phyloP scores from a whole-genome alignment of 2,888 invertebrate species.

The Parnassius apollo region DNA sequence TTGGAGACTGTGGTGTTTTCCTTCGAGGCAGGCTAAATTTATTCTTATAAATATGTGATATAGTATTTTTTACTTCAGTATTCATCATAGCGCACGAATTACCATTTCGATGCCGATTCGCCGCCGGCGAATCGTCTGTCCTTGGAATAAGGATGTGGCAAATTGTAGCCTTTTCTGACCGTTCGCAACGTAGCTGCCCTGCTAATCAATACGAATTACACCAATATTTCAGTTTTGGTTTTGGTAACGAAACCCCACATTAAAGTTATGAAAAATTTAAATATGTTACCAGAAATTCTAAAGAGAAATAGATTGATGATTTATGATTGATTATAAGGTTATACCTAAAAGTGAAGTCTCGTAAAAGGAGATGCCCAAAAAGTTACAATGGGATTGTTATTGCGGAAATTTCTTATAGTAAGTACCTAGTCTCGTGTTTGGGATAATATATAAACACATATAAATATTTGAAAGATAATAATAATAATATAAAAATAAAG shows the following conservation, averaged over 20 bases:
- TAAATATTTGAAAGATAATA: too few species aligned
- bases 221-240: neutral
- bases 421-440: too few species aligned
- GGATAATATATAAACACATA: too few species aligned
- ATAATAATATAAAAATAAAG: too few species aligned
- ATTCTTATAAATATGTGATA: constrained; percentile 38
- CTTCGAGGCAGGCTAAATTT: constrained; percentile 14
- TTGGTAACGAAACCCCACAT: neutral
- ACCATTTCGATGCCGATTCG: constrained; percentile 70
- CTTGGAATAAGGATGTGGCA: constrained; percentile 76
- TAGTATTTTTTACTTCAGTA: constrained; percentile 59
- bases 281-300: too few species aligned
- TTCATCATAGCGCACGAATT: constrained; percentile 69
- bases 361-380: too few species aligned
- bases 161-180: constrained; percentile 59
- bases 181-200: constrained; percentile 49
- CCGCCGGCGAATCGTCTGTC: constrained; percentile 52
- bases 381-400: too few species aligned
- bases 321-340: too few species aligned
- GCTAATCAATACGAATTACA: constrained; percentile 26
- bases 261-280: too few species aligned
- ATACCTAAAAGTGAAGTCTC: too few species aligned
- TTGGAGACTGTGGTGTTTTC: constrained; percentile 18
- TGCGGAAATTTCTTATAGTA: too few species aligned
- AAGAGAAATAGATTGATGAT: too few species aligned